Evolutionary conservation across 2,888 invertebrate genomes (phyloP).

Genomic region (Conus canariensis): DNA sequence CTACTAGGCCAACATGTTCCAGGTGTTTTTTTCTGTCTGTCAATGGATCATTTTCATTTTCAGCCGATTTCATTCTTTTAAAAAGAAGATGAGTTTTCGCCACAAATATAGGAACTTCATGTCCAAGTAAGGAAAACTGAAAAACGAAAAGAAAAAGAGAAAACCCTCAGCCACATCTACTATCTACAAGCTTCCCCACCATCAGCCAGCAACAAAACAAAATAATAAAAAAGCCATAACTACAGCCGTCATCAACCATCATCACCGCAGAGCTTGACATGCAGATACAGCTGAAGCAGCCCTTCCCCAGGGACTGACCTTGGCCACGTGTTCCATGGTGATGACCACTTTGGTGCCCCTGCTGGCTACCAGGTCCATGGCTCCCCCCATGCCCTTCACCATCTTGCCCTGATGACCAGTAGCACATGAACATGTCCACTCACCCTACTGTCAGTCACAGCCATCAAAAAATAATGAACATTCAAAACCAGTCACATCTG

Average conservation of each 20-base stretch:
- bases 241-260: no score
- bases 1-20: no score
- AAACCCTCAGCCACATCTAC: background rate
- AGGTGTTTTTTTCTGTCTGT: no score
- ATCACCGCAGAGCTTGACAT: no score
- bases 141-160: no score
- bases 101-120: no score
- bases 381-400: slow-evolving; percentile 99
- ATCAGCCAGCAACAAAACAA: background rate
- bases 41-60: no score
- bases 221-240: background rate
- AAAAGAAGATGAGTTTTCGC: no score
- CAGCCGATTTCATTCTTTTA: no score
- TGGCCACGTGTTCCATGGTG: slow-evolving; percentile 97
- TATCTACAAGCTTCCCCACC: background rate
- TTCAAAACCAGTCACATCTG: no score
- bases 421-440: background rate
- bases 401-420: slow-evolving; percentile 88
- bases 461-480: background rate
- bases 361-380: slow-evolving; percentile 96
- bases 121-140: no score
- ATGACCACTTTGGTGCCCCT: slow-evolving; percentile 93
- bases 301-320: slow-evolving; percentile 75
- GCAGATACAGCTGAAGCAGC: background rate
- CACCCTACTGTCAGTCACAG: background rate